These are phyloP conservation scores for Aplysina aerophoba DNA, from an alignment of 37 sponge, comb jelly and placozoan species.

Conservation along the genomic window DNA sequence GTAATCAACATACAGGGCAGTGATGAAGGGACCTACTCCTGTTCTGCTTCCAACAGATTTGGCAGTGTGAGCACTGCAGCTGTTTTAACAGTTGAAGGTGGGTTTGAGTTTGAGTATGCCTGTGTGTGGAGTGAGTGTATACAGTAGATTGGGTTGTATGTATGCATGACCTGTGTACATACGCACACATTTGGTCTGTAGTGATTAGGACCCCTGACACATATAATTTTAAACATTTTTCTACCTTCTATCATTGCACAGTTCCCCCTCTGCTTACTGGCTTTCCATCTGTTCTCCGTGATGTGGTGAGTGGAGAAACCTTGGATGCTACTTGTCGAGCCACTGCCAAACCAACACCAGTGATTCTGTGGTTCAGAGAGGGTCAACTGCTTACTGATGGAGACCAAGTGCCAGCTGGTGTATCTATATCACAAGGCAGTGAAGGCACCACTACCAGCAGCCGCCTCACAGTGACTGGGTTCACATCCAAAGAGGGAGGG, in stretches of 20 bases:
- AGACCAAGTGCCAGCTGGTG: neutral
- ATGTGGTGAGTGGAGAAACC: slow-evolving; percentile 16
- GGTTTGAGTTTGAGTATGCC: neutral
- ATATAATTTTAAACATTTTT: too few relatives aligned
- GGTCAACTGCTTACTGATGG: neutral
- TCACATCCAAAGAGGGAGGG: neutral
- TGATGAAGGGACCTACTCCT: slow-evolving; percentile 24
- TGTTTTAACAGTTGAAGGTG: neutral
- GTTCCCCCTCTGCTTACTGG: neutral
- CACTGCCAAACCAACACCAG: neutral
- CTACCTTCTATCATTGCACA: neutral
- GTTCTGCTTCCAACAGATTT: slow-evolving; percentile 32
- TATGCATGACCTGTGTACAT: too few relatives aligned
- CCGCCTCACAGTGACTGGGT: neutral
- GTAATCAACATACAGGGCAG: neutral
- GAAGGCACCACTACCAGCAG: neutral
- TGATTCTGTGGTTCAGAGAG: neutral
- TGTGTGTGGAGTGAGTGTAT: too few relatives aligned
- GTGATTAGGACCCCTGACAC: too few relatives aligned
- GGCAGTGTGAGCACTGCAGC: slow-evolving; percentile 18
- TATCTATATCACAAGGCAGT: neutral
- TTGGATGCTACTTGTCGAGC: neutral
- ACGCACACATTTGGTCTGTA: neutral
- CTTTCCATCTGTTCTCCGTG: neutral
- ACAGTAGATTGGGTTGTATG: too few relatives aligned